These are phyloP conservation scores for Patiria miniata DNA, from an alignment of 35 echinoderm and acorn worm species.

Conservation along the genomic window DNA sequence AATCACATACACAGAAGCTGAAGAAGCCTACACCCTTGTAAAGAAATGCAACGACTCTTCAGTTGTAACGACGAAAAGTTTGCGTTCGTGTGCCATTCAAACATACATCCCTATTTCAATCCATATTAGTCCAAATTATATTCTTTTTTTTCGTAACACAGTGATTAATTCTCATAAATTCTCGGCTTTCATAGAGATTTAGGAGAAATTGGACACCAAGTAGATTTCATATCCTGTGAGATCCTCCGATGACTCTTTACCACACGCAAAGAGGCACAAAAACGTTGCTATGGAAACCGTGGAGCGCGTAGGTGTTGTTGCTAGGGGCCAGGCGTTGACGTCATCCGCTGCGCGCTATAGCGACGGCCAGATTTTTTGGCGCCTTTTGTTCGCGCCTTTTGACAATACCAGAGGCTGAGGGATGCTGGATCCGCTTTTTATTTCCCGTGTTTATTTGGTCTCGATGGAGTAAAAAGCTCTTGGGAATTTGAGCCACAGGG, in stretches of 20 bases:
- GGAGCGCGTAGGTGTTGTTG: constrained; percentile 11
- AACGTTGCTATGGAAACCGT: not conserved
- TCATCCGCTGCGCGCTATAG: not conserved
- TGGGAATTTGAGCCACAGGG: not conserved
- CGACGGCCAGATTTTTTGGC: not conserved
- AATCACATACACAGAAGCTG: too few relatives aligned
- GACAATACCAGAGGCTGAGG: not conserved
- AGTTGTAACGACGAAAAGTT: too few relatives aligned
- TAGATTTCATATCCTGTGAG: too few relatives aligned
- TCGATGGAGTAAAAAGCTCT: not conserved
- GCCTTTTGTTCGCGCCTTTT: not conserved
- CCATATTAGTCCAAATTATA: too few relatives aligned
- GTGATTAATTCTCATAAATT: too few relatives aligned
- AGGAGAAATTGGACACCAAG: too few relatives aligned
- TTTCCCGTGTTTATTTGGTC: not conserved
- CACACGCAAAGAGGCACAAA: not conserved
- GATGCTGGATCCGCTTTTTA: not conserved
- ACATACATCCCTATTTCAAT: too few relatives aligned
- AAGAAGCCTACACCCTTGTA: too few relatives aligned
- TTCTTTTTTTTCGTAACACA: too few relatives aligned
- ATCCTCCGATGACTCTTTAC: not conserved
- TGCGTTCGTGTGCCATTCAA: too few relatives aligned
- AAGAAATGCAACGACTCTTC: too few relatives aligned
- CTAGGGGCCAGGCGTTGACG: not conserved
- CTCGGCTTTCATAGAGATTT: too few relatives aligned